phyloP scores from a whole-genome alignment of 2,797 vertebrate species.

The Iguana delicatissima region DNA sequence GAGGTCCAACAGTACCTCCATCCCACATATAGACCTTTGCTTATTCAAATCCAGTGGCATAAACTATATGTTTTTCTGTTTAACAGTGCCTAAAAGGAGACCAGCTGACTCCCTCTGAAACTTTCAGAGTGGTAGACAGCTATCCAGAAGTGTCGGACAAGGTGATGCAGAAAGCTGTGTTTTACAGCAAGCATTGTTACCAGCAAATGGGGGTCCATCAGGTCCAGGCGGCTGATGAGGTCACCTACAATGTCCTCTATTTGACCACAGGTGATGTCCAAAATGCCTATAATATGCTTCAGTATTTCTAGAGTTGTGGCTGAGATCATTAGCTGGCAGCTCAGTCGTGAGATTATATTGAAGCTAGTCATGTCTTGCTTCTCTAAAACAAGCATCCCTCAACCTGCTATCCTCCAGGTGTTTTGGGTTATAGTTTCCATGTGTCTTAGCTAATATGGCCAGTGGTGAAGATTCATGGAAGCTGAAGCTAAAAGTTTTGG shows the following conservation, averaged over 20 bases:
- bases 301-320: too few species aligned
- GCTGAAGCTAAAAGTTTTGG: background rate
- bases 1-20: background rate
- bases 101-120: conserved; percentile 75
- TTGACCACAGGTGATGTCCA: conserved; percentile 77
- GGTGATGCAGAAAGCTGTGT: conserved; percentile 75
- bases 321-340: background rate
- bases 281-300: background rate
- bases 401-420: background rate
- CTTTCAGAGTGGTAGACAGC: conserved; percentile 81
- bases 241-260: conserved; percentile 73
- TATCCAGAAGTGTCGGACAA: conserved; percentile 77
- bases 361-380: background rate
- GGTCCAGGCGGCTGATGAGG: conserved; percentile 34
- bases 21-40: background rate
- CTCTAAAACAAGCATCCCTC: background rate
- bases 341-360: background rate
- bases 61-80: background rate
- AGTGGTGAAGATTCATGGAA: background rate
- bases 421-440: background rate
- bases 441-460: background rate
- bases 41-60: background rate
- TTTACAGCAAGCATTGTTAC: conserved; percentile 80
- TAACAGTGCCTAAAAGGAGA: conserved; percentile 73
- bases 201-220: conserved; percentile 76